Conservation (phyloP, 2,797 vertebrate genomes). For the Hippoglossus hippoglossus region DNA sequence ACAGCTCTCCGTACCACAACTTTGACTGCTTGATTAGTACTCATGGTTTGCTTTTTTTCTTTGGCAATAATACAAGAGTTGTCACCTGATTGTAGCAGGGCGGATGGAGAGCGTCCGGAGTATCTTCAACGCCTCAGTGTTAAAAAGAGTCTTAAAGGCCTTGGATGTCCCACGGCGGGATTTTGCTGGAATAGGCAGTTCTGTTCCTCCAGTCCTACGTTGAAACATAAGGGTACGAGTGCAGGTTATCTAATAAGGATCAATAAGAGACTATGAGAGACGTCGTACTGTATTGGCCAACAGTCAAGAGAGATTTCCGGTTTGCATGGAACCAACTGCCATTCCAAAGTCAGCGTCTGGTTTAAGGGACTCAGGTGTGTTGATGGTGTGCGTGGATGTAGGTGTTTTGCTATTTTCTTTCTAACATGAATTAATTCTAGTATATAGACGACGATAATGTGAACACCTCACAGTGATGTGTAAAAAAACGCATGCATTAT, state of each 20-base stretch:
- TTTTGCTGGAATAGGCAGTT: slow-evolving; percentile 57
- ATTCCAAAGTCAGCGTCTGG: slow-evolving; percentile 75
- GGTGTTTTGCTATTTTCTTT: slow-evolving; percentile 79
- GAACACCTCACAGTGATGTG: slow-evolving; percentile 82
- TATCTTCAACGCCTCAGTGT: slow-evolving; percentile 61
- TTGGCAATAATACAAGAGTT: slow-evolving; percentile 85
- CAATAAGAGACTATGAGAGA: slow-evolving; percentile 42
- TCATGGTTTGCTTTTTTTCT: slow-evolving; percentile 76
- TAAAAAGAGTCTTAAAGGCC: slow-evolving; percentile 42
- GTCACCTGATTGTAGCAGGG: slow-evolving; percentile 82
- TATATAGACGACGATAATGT: slow-evolving; percentile 81
- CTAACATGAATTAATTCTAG: slow-evolving; percentile 75
- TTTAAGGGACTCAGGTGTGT: slow-evolving; percentile 82
- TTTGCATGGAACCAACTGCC: slow-evolving; percentile 80
- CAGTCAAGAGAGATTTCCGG: slow-evolving; percentile 76
- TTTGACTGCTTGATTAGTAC: slow-evolving; percentile 67
- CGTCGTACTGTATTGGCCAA: slow-evolving; percentile 38
- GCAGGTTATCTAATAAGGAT: slow-evolving; percentile 45
- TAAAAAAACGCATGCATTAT: slow-evolving; percentile 82
- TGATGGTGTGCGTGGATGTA: slow-evolving; percentile 72
- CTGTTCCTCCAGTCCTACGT: slow-evolving; percentile 47
- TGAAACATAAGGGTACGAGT: slow-evolving; percentile 35
- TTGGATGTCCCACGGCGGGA: slow-evolving; percentile 52
- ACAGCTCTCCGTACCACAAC: slow-evolving; percentile 64
- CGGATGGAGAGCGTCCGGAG: slow-evolving; percentile 63